Evolutionary conservation across 2,888 invertebrate species (phyloP).

Genomic region (Drosophila yooni): DNA sequence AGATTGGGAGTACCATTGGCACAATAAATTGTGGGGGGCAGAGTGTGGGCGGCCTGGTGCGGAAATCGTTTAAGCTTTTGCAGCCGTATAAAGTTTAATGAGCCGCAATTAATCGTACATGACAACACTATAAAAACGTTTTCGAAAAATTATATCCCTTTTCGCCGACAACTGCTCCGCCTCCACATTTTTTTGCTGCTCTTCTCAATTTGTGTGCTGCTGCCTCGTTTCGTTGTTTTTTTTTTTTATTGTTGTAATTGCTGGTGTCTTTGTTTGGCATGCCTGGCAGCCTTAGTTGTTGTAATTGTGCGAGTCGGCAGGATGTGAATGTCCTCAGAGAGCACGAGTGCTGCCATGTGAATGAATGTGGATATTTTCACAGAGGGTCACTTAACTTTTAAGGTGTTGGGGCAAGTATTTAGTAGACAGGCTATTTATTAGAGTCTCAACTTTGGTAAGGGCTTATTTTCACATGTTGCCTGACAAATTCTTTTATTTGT

Average conservation of each 20-base stretch:
- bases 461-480: constrained; percentile 1
- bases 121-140: constrained; percentile 82
- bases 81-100: constrained; percentile 84
- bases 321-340: constrained; percentile 21
- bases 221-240: not conserved
- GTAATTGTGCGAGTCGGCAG: constrained; percentile 28
- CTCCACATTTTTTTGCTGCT: constrained; percentile 13
- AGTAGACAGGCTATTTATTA: constrained; percentile 1
- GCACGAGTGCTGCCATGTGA: not conserved
- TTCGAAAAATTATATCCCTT: constrained; percentile 72
- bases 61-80: constrained; percentile 66
- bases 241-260: constrained; percentile 50
- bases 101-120: constrained; percentile 85
- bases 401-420: constrained; percentile 4
- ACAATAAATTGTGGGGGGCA: not conserved
- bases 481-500: not conserved
- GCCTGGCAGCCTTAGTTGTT: constrained; percentile 25
- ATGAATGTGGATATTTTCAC: not conserved
- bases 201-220: constrained; percentile 17
- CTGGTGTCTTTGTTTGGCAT: constrained; percentile 54
- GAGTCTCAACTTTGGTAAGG: not conserved
- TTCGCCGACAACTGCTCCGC: constrained; percentile 12
- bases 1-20: constrained; percentile 15
- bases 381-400: not conserved
- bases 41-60: constrained; percentile 19